Base-by-base conservation (phyloP, 1,140 invertebrate genomes). In the Drosophila lacteicornis region DNA sequence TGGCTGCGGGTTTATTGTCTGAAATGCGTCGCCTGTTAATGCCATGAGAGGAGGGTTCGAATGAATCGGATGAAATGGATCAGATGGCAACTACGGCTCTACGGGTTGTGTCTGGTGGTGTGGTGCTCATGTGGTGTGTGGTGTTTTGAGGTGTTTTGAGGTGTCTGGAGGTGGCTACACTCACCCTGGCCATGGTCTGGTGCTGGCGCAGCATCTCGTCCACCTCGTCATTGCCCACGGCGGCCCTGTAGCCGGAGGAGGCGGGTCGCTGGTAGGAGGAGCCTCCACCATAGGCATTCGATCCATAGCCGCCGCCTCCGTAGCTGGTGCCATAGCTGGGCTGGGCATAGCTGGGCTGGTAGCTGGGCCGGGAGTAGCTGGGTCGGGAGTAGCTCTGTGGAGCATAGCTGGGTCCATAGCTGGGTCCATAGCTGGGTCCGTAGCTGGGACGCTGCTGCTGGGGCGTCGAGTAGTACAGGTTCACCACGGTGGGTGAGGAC, bases 11-110 rank as follows among this genome's bases (percentile, higher is more conserved):
- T 77, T 79, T 87, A 92, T 87, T 91, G 83, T 65, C 91, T 92
- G 88, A 92, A 92, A 92, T 91, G 84, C 91, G 91, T 91, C 91
- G 78, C 87, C 91, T 92, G 91, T 92, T 92, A 92, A 90, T 92
- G 82, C 82, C 75, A 86, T 85, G 68, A 65, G 67, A 50, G 69
- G 67, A 61, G 58, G 50, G 57, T 61, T 61, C 67, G 81, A 67
- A 76, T 65, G 75, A 79, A 73, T 79, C 67, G 82, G 59, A 82
- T 82, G 80, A 82, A 65, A 83, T 83, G 74, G 61, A 80, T 74
- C 61, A 75, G 78, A 67, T 75, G 75, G 43, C 49, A 27, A 4
- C 61, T 56, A 57, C 60, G 30, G 40, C 13, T 47, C 49, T 63
- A 62, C 60, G 47, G 61, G 51, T 22, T 53, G 53, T 56, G 19